These are phyloP conservation scores for Galleria mellonella DNA, from an alignment of 1,140 invertebrate species.

Conservation along the genomic window DNA sequence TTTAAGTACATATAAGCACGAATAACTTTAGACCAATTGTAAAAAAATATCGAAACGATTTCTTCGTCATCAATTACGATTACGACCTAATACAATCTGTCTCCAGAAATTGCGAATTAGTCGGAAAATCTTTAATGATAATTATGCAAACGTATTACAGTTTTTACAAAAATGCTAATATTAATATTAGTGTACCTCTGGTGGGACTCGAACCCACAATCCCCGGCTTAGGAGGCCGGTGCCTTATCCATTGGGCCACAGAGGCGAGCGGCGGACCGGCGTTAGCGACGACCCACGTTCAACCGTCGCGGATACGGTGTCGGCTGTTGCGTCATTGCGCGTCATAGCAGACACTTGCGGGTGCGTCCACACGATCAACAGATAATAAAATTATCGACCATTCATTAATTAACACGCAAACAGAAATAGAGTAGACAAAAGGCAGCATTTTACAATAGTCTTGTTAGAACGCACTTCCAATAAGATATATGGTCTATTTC, in stretches of 20 bases:
- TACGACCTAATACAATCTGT: no score
- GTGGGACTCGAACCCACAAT: constrained; percentile 85
- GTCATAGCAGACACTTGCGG: constrained; percentile 21
- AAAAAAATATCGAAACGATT: no score
- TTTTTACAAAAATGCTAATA: constrained; percentile 31
- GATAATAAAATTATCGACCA: not conserved
- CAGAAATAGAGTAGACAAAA: not conserved
- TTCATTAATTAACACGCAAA: not conserved
- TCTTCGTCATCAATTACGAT: no score
- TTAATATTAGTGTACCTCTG: constrained; percentile 80
- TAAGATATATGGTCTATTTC: no score
- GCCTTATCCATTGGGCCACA: constrained; percentile 86
- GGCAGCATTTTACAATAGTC: not conserved
- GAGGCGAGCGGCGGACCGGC: constrained; percentile 65
- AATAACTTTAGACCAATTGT: no score
- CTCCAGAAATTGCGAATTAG: no score
- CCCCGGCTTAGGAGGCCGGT: constrained; percentile 84
- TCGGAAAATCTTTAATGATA: no score
- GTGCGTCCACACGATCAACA: constrained; percentile 19
- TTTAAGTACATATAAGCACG: no score
- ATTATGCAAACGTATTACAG: no score
- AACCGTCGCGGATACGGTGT: constrained; percentile 18
- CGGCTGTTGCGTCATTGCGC: constrained; percentile 36
- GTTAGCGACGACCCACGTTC: constrained; percentile 25
- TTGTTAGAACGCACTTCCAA: not conserved